These are phyloP conservation scores for Loris lydekkerianus DNA, from an alignment of 2,797 vertebrate genomes.

Conservation along the genomic window DNA sequence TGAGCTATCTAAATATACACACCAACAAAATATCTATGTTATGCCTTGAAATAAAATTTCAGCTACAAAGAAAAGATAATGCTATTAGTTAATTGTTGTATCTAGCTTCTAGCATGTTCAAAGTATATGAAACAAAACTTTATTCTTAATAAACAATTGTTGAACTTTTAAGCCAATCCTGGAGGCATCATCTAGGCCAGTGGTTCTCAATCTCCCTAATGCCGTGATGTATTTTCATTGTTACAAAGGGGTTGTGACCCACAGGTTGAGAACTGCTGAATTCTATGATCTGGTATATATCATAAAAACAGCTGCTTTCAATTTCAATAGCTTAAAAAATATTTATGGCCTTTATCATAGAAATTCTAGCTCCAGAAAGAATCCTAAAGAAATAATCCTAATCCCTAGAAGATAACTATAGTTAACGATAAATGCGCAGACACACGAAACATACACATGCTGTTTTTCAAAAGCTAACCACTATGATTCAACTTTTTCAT, in stretches of 20 bases:
- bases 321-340: conserved; percentile 22
- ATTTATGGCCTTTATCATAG: neutral
- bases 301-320: conserved; percentile 15
- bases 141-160: neutral
- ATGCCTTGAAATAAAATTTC: conserved; percentile 14
- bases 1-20: conserved; percentile 29
- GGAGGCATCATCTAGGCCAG: neutral
- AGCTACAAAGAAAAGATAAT: neutral
- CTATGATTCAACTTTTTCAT: conserved; percentile 36
- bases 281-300: neutral
- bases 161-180: neutral
- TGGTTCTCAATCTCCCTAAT: too few relatives aligned
- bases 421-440: neutral
- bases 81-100: neutral
- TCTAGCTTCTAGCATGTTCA: neutral
- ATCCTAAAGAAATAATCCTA: conserved; percentile 19
- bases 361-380: conserved; percentile 53
- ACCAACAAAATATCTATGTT: neutral
- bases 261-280: too few relatives aligned
- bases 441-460: neutral
- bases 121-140: neutral
- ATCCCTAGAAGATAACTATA: conserved; percentile 20
- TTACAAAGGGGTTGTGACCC: too few relatives aligned
- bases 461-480: conserved; percentile 12
- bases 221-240: too few relatives aligned